Evolutionary conservation across 92 coral and sea anemone genomes (phyloP).

Genomic region (Nematostella vectensis): DNA sequence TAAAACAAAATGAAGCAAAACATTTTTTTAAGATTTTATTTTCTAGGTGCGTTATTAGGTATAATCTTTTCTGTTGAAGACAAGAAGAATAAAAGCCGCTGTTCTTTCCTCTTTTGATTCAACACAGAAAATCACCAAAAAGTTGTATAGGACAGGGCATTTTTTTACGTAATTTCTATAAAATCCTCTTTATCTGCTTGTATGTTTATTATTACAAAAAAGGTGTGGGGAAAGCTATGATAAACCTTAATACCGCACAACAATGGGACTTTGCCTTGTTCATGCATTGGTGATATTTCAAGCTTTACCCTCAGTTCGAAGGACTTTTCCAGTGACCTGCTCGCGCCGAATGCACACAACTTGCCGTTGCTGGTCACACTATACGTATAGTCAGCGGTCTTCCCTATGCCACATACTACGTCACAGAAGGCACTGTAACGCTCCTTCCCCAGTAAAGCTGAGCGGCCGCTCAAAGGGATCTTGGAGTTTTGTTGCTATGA

Average conservation of each 20-base stretch:
- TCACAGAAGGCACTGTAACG: slow-evolving; percentile 67
- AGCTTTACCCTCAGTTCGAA: slow-evolving; percentile 73
- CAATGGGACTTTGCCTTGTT: too few species aligned
- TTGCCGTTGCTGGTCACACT: slow-evolving; percentile 69
- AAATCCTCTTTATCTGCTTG: too few species aligned
- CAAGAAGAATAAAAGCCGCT: too few species aligned
- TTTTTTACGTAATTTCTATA: too few species aligned
- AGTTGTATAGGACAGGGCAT: too few species aligned
- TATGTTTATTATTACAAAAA: too few species aligned
- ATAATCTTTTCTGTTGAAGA: too few species aligned
- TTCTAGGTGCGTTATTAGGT: background rate
- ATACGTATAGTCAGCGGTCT: slow-evolving; percentile 56
- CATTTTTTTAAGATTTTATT: background rate
- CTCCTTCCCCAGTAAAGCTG: slow-evolving; percentile 66
- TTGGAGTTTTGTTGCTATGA: slow-evolving; percentile 4
- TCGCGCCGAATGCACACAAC: slow-evolving; percentile 58
- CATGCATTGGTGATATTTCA: too few species aligned
- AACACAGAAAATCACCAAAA: too few species aligned
- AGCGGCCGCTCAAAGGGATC: slow-evolving; percentile 60
- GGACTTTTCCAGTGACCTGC: slow-evolving; percentile 75
- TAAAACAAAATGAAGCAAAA: background rate
- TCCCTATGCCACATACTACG: slow-evolving; percentile 65
- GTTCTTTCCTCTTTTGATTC: too few species aligned
- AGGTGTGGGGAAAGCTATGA: too few species aligned
- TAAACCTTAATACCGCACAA: too few species aligned